Base-by-base conservation (phyloP, 30 jellyfish, hydroid and myxozoan genomes). In the Cassiopea andromeda region DNA sequence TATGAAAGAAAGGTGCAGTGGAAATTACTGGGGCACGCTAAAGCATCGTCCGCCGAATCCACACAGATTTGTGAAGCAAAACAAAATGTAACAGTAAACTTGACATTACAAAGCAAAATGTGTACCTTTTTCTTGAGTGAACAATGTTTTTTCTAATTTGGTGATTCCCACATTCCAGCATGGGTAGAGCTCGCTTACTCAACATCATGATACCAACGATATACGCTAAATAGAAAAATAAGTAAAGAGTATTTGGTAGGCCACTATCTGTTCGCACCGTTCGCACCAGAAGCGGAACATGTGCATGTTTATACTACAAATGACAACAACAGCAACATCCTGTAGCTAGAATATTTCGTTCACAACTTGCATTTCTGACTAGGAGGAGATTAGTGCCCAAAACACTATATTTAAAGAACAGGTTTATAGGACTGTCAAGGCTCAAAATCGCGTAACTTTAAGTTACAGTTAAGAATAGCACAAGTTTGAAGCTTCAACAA, bases 291-390 rank as follows among this genome's bases (percentile, higher is more conserved):
- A 70, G 79, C 86, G 54, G 69, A 59, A 54, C 57, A 48, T 13
- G 18, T 48, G 48, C 18, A 19, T 17, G 16, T 48, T 77, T 74
- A 77, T 77, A 75, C 86, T 48, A 77, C 27, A 19, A 7, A 54
- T 27, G 50, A 77, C 86, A 19, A 50, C 86, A 77, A 44, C 86
- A 77, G 73, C 74, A 64, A 64, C 73, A 64, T 17, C 8, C 0
- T 3, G 7, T 6, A 54, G 64, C 7, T 54, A 6, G 12, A 54
- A 0, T 27, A 27, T 27, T 27, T 27, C 38, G 38, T 27, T 27
- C 38, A 27, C 38, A 27, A 27, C 38, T 27, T 27, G 38, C 0
- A 27, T 27, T 27, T 27, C 38, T 27, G 38, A 27, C 38, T 27
- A 27, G 38, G 38, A 27, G 38, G 38, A 27, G 38, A 27, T 27